Evolutionary conservation across 2,113 vertebrate species (phyloP), one percentile per base, ranked within the genome.

Genomic region (Chitala chitala): DNA sequence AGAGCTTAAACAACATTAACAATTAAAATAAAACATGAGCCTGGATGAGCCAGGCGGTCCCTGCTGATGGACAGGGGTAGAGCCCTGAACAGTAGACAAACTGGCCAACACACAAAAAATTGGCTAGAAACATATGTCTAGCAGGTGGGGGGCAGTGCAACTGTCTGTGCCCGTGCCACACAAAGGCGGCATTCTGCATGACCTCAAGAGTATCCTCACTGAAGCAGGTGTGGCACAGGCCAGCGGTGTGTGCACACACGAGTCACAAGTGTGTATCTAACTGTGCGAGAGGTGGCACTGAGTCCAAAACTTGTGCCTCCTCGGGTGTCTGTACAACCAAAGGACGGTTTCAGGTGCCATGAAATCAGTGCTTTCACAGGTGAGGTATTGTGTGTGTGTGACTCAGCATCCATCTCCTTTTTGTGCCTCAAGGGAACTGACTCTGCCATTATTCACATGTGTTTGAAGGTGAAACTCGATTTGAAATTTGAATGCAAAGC

Each of bases 211-310:
- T 24, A 31, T 78, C 53, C 74, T 33, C 77, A 70, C 64, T 55
- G 17, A 5, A 82, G 79, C 84, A 82, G 82, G 78, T 76, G 82
- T 80, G 73, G 61, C 38, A 33, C 72, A 74, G 70, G 77, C n/a
- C 75, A 69, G 24, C 4, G 13, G 40, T 15, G 12, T 29, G 65
- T 2, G n/a, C n/a, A n/a, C n/a, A n/a, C n/a, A n/a, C n/a, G n/a
- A n/a, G n/a, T n/a, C n/a, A n/a, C n/a, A n/a, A n/a, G n/a, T n/a
- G n/a, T n/a, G n/a, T n/a, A n/a, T n/a, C n/a, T n/a, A n/a, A n/a
- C n/a, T n/a, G n/a, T n/a, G n/a, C n/a, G n/a, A n/a, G n/a, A 20
- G 59, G 44, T 46, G 12, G 20, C 59, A 63, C 59, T n/a, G 59
- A 6, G 10, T 56, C 13, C 15, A 69, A 59, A 74, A 74, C 64